Percentiles rank a stretch among this genome's conserved stretches.
Conservation (phyloP, 2,113 vertebrate species). For the Corythornis madagascariensis region DNA sequence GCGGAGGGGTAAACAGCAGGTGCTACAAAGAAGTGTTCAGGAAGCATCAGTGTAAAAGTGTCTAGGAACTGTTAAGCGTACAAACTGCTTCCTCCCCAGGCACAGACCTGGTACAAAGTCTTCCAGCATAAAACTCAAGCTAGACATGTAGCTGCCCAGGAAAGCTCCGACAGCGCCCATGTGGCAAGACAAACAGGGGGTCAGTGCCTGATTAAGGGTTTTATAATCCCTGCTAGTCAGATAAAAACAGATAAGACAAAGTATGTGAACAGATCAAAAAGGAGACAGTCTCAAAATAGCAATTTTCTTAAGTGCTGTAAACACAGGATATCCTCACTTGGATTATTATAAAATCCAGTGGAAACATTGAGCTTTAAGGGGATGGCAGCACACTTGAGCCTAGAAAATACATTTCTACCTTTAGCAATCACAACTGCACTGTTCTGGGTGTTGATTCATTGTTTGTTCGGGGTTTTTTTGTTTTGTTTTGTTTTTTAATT, state of each 20-base stretch:
- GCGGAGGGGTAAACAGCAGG: not conserved
- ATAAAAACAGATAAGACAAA: not conserved
- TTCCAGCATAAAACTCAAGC: not conserved
- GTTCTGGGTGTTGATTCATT: no score
- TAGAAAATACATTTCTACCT: not conserved
- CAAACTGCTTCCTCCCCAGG: not conserved
- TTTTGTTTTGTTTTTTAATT: no score
- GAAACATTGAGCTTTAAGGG: not conserved
- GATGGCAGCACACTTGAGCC: not conserved
- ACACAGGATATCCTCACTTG: conserved; percentile 47
- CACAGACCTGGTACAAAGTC: not conserved
- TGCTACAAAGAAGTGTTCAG: not conserved
- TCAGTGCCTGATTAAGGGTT: not conserved
- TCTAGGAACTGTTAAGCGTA: not conserved
- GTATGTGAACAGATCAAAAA: conserved; percentile 1
- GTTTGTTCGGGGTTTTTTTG: no score
- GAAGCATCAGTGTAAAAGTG: not conserved
- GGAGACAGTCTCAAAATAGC: not conserved
- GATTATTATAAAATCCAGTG: conserved; percentile 36
- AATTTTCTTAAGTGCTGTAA: conserved; percentile 17
- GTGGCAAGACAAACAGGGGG: not conserved
- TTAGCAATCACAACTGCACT: not conserved
- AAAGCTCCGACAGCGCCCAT: not conserved
- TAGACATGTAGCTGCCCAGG: not conserved
- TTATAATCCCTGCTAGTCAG: conserved; percentile 1